Conservation (phyloP, 2,888 invertebrate genomes). For the Prosapia bicincta region DNA sequence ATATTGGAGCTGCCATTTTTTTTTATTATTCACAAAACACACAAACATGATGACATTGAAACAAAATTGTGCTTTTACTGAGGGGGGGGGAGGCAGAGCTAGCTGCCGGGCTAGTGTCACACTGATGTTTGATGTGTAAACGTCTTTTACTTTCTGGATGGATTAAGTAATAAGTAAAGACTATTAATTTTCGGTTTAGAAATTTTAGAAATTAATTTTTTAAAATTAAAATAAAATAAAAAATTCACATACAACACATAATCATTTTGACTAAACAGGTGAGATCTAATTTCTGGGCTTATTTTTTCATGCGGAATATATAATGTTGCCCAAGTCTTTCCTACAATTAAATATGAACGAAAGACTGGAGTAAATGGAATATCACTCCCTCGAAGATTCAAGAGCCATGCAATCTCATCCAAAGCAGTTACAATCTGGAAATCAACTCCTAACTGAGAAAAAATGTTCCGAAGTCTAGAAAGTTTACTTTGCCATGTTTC, state of each 20-base stretch:
- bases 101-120: too few relatives aligned
- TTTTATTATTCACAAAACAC: too few relatives aligned
- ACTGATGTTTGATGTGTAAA: too few relatives aligned
- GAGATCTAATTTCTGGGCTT: slow-evolving; percentile 35
- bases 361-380: slow-evolving; percentile 85
- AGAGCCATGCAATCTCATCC: slow-evolving; percentile 83
- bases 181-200: too few relatives aligned
- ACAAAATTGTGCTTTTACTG: too few relatives aligned
- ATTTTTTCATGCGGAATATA: slow-evolving; percentile 40
- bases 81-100: too few relatives aligned
- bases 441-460: slow-evolving; percentile 61
- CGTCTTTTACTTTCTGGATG: too few relatives aligned
- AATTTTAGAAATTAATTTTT: too few relatives aligned
- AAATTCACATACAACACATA: slow-evolving; percentile 30
- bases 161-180: too few relatives aligned
- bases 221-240: too few relatives aligned
- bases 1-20: too few relatives aligned
- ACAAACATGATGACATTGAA: too few relatives aligned
- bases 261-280: slow-evolving; percentile 38
- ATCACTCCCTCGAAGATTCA: slow-evolving; percentile 86
- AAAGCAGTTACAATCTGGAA: slow-evolving; percentile 68
- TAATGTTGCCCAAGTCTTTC: slow-evolving; percentile 45
- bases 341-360: slow-evolving; percentile 65
- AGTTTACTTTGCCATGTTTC: slow-evolving; percentile 63
- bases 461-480: slow-evolving; percentile 56